These are phyloP conservation scores for Rhinichthys osculus DNA, from an alignment of 2,797 vertebrate genomes.

Conservation along the genomic window DNA sequence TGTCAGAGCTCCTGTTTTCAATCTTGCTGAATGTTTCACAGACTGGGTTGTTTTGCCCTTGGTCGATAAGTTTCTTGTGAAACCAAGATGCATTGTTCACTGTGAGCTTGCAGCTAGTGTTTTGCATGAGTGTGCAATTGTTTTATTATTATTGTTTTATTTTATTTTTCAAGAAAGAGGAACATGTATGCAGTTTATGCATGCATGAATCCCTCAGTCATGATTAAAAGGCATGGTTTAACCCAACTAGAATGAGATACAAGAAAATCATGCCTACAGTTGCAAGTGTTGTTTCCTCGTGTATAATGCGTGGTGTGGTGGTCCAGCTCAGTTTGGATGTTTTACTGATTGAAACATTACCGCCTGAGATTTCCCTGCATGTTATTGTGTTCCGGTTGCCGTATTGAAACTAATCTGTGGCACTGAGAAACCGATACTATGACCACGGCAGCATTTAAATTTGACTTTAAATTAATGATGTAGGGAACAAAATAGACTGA, in stretches of 20 bases:
- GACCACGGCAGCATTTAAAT: constrained; percentile 69
- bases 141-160: constrained; percentile 59
- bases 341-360: constrained; percentile 29
- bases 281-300: constrained; percentile 12
- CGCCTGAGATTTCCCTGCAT: constrained; percentile 38
- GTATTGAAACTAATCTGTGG: constrained; percentile 68
- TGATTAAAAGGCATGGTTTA: constrained; percentile 61
- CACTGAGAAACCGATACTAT: constrained; percentile 69
- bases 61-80: constrained; percentile 74
- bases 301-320: constrained; percentile 15
- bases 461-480: constrained; percentile 80
- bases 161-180: constrained; percentile 67
- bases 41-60: constrained; percentile 54
- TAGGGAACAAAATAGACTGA: constrained; percentile 78
- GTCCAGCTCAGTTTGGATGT: constrained; percentile 23
- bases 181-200: constrained; percentile 69
- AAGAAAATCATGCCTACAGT: constrained; percentile 52
- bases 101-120: constrained; percentile 78
- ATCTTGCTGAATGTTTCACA: constrained; percentile 65
- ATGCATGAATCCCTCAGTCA: constrained; percentile 67
- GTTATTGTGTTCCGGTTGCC: constrained; percentile 35
- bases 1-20: constrained; percentile 63
- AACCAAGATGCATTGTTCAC: constrained; percentile 70
- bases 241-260: not conserved
- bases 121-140: constrained; percentile 83